These are phyloP conservation scores for Sarcophaga variegata DNA, from an alignment of 2,888 invertebrate genomes.

Conservation along the genomic window DNA sequence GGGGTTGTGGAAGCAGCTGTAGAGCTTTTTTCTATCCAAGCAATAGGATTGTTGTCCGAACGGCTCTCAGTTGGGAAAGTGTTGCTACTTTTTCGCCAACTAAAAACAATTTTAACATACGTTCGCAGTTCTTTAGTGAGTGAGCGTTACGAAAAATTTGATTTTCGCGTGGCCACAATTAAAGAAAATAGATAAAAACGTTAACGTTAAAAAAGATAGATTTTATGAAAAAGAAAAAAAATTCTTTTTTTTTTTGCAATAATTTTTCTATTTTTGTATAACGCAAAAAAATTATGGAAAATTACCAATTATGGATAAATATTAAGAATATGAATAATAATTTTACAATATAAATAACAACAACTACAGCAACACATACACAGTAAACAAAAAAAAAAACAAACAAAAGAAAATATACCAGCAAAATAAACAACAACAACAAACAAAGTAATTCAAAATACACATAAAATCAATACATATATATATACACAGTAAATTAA, in stretches of 20 bases:
- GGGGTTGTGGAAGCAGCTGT: neutral
- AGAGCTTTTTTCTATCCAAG: slow-evolving; percentile 36
- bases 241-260: slow-evolving; percentile 1
- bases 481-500: slow-evolving; percentile 41
- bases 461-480: slow-evolving; percentile 25
- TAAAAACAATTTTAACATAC: slow-evolving; percentile 62
- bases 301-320: slow-evolving; percentile 27
- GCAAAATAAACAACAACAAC: neutral
- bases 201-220: slow-evolving; percentile 6
- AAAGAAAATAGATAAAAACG: slow-evolving; percentile 39
- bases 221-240: slow-evolving; percentile 5
- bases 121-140: slow-evolving; percentile 69
- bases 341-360: slow-evolving; percentile 45
- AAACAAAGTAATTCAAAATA: slow-evolving; percentile 28
- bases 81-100: slow-evolving; percentile 66
- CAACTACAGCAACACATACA: slow-evolving; percentile 19
- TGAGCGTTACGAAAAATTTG: slow-evolving; percentile 64
- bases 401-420: slow-evolving; percentile 10
- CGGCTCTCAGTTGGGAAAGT: slow-evolving; percentile 57
- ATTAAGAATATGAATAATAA: slow-evolving; percentile 29
- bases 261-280: slow-evolving; percentile 30
- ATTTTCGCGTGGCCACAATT: slow-evolving; percentile 61
- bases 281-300: slow-evolving; percentile 46
- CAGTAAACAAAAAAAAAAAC: slow-evolving; percentile 29
- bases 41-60: neutral